These are phyloP conservation scores for Mirounga angustirostris DNA, from an alignment of 2,113 vertebrate species.

Conservation along the genomic window DNA sequence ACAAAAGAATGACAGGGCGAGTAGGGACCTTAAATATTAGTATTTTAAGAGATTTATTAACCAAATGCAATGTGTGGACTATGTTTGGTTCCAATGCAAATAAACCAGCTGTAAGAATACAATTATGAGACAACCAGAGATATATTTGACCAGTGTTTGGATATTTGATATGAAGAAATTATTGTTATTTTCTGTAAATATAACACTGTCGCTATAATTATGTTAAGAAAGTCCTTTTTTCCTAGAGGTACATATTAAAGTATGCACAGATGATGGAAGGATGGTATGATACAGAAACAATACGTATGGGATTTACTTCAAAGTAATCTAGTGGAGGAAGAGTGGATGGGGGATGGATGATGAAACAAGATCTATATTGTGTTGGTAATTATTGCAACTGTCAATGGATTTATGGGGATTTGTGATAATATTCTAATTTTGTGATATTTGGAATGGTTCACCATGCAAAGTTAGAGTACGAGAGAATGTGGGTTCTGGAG, in stretches of 20 bases:
- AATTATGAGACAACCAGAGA: not conserved
- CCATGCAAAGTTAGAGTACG: not conserved
- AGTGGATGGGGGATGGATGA: not conserved
- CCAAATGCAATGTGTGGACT: not conserved
- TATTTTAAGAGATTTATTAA: not conserved
- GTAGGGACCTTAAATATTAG: not conserved
- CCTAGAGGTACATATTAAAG: not conserved
- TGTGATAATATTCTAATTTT: not conserved
- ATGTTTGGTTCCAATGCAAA: not conserved
- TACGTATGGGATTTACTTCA: not conserved
- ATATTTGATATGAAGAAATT: slow-evolving; percentile 18
- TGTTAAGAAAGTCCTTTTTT: not conserved
- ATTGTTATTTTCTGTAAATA: not conserved
- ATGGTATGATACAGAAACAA: not conserved
- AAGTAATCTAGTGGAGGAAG: not conserved
- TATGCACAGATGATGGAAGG: not conserved
- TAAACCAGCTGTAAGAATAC: slow-evolving; percentile 23
- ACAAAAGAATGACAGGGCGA: not conserved
- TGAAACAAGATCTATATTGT: not conserved
- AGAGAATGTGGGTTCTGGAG: not conserved
- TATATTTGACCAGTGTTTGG: not conserved
- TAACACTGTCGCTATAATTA: not conserved
- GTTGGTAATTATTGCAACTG: not conserved
- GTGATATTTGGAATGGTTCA: not conserved
- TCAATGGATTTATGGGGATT: not conserved